Percentiles rank a stretch among this genome's conserved stretches.
Conservation (phyloP, 2,797 vertebrate genomes). For the Aphelocoma californica region DNA sequence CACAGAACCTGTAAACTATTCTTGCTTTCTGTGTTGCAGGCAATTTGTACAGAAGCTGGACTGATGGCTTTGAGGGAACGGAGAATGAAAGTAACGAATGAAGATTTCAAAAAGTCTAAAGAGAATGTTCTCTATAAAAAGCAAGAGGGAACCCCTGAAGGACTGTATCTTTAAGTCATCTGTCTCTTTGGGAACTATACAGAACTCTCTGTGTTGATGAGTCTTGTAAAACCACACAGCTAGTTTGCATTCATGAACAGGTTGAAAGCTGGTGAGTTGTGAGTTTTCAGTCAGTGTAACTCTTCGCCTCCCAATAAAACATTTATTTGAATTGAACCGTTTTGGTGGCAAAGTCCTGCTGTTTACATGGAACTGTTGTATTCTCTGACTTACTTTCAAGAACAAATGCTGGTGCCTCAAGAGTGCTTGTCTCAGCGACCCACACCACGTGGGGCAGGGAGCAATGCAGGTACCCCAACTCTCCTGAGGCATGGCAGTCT, state of each 20-base stretch:
- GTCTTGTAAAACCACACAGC: neutral
- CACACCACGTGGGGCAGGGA: rapidly evolving
- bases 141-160: slow-evolving; percentile 97
- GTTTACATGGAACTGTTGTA: rapidly evolving
- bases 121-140: slow-evolving; percentile 99
- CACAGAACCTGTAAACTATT: neutral
- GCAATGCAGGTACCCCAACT: no score
- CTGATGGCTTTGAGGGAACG: slow-evolving; percentile 95
- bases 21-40: slow-evolving; percentile 74
- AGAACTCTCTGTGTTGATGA: neutral
- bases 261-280: neutral
- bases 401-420: rapidly evolving
- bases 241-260: neutral
- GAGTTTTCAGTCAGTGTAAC: slow-evolving; percentile 55
- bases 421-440: neutral
- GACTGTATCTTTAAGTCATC: slow-evolving; percentile 88
- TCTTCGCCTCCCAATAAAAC: slow-evolving; percentile 77
- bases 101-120: slow-evolving; percentile 99
- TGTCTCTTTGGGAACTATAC: neutral
- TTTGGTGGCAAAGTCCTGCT: neutral
- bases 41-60: slow-evolving; percentile 97
- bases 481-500: neutral
- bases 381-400: no score
- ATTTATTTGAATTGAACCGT: slow-evolving; percentile 1
- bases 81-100: slow-evolving; percentile 98